Percentiles rank a stretch among this genome's conserved stretches.
Evolutionary conservation across 2,888 invertebrate species (phyloP).

Genomic region (Dendrolimus houi): DNA sequence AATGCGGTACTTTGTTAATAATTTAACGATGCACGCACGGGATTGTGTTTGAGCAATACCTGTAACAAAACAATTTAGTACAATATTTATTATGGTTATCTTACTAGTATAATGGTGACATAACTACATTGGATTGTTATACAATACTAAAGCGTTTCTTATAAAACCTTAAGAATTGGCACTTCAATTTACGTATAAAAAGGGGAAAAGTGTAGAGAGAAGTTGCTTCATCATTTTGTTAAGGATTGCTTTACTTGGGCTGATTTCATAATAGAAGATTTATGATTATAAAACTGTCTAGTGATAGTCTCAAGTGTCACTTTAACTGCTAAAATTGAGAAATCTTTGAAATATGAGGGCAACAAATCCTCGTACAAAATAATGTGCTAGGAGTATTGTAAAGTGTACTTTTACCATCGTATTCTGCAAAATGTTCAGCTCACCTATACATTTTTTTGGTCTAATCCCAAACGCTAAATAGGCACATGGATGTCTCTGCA

Average conservation of each 20-base stretch:
- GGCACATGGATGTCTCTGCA: slow-evolving; percentile 34
- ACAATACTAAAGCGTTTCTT: too few species aligned
- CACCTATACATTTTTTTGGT: slow-evolving; percentile 57
- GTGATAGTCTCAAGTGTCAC: neutral
- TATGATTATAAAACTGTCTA: too few species aligned
- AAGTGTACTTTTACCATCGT: slow-evolving; percentile 18
- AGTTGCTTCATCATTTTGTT: too few species aligned
- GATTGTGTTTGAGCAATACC: slow-evolving; percentile 27
- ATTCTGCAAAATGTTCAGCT: slow-evolving; percentile 22
- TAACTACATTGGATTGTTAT: too few species aligned
- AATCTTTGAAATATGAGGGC: slow-evolving; percentile 17
- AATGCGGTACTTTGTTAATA: slow-evolving; percentile 20
- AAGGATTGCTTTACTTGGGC: neutral
- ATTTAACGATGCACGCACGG: slow-evolving; percentile 16
- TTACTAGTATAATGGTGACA: too few species aligned
- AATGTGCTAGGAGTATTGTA: slow-evolving; percentile 14
- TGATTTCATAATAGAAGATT: slow-evolving; percentile 32
- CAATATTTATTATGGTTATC: neutral
- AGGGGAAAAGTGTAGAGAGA: too few species aligned
- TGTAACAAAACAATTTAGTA: slow-evolving; percentile 11
- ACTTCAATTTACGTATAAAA: too few species aligned
- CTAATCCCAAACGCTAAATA: slow-evolving; percentile 57
- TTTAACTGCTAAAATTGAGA: slow-evolving; percentile 22
- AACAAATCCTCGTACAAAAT: slow-evolving; percentile 15
- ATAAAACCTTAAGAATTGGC: too few species aligned